A percentile compares a stretch with the other conserved stretches of the same genome.
Evolutionary conservation across 2,797 vertebrate genomes (phyloP).

Genomic region (Knipowitschia caucasica): DNA sequence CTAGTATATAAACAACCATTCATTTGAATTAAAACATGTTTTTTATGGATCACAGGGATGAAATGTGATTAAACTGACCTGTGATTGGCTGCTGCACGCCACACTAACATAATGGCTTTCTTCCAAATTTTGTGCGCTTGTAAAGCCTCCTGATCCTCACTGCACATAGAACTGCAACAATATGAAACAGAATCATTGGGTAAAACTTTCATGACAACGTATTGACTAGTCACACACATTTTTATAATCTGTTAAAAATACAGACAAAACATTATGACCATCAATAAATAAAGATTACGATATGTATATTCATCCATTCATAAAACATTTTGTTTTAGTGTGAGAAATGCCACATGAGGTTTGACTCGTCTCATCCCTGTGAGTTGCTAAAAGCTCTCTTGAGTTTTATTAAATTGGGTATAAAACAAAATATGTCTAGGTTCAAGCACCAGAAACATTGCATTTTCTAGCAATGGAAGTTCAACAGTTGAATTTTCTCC

Average conservation of each 20-base stretch:
- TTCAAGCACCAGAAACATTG: not conserved
- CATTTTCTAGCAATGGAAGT: not conserved
- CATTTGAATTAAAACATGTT: not conserved
- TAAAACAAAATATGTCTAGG: not conserved
- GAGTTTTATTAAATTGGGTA: not conserved
- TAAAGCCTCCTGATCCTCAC: constrained; percentile 95
- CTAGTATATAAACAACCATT: constrained; percentile 60
- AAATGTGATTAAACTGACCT: constrained; percentile 68
- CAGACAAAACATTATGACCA: constrained; percentile 6
- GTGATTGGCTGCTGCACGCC: constrained; percentile 98
- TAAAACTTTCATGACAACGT: not conserved
- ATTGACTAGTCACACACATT: constrained; percentile 3
- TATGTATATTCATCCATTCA: no score
- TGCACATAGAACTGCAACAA: constrained; percentile 86
- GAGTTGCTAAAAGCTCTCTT: no score
- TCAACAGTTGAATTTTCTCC: not conserved
- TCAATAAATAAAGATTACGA: not conserved
- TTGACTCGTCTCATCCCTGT: no score
- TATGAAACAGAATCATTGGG: constrained; percentile 1
- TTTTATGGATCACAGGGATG: not conserved
- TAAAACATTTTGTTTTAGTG: not conserved
- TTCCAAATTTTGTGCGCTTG: constrained; percentile 99
- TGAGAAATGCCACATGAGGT: not conserved
- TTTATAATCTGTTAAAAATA: not conserved
- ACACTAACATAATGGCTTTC: constrained; percentile 98